Conservation (phyloP, 2,113 vertebrate species). For the Zosterops lateralis region DNA sequence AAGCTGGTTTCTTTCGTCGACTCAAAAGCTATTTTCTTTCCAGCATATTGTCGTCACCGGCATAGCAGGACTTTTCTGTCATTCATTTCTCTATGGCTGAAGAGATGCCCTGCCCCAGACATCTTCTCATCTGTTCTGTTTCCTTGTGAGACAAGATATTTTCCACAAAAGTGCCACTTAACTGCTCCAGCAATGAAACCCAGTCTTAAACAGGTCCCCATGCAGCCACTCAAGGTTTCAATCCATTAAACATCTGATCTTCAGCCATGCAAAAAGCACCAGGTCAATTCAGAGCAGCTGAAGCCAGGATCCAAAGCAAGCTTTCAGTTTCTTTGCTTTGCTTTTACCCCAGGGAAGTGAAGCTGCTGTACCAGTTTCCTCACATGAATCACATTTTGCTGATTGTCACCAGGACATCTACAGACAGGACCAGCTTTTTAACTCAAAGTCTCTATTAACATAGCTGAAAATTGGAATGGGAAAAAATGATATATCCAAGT, state of each 20-base stretch:
- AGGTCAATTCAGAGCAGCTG: neutral
- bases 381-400: neutral
- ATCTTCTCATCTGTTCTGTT: slow-evolving; percentile 11
- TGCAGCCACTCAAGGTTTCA: neutral
- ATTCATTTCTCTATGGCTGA: neutral
- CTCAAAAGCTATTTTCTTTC: slow-evolving; percentile 44
- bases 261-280: neutral
- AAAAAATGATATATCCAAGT: neutral
- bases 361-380: neutral
- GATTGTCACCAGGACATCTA: neutral
- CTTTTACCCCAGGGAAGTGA: neutral
- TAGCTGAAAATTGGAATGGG: neutral
- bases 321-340: neutral
- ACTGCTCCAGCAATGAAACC: neutral
- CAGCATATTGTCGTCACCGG: neutral
- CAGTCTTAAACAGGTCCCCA: neutral
- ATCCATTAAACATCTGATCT: neutral
- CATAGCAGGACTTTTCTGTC: slow-evolving; percentile 8
- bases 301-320: neutral
- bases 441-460: neutral
- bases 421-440: neutral
- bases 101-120: slow-evolving; percentile 21
- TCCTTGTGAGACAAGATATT: neutral
- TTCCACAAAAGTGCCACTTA: slow-evolving; percentile 4
- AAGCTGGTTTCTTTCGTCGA: slow-evolving; percentile 30